Conservation (phyloP, 1,140 invertebrate species). For the Drosophila nikananu region DNA sequence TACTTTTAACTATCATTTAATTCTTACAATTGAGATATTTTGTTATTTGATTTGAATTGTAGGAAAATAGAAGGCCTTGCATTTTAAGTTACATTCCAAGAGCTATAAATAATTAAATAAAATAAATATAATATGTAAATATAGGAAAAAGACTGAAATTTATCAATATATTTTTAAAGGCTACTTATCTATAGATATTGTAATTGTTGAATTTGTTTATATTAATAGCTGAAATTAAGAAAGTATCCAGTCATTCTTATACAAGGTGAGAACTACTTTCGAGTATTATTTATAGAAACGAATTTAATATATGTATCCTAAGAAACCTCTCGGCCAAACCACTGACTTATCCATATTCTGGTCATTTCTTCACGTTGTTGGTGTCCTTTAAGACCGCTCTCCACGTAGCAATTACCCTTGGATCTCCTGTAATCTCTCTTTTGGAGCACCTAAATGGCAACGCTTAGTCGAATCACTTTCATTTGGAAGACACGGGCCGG, state of each 20-base stretch:
- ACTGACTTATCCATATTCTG: not conserved
- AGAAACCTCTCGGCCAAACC: too few species aligned
- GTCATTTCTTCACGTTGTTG: not conserved
- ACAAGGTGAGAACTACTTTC: not conserved
- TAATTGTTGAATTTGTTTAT: too few species aligned
- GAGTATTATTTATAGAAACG: not conserved
- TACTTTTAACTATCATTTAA: not conserved
- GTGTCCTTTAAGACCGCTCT: slow-evolving; percentile 10
- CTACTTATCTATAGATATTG: too few species aligned
- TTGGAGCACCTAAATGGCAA: slow-evolving; percentile 37
- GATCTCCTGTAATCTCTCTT: slow-evolving; percentile 15
- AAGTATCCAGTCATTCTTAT: not conserved
- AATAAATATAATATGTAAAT: not conserved
- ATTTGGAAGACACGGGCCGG: slow-evolving; percentile 29
- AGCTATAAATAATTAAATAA: not conserved
- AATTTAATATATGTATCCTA: too few species aligned
- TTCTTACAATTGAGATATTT: not conserved
- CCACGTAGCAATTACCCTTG: not conserved
- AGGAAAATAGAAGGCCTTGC: not conserved
- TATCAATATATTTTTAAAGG: not conserved
- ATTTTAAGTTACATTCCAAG: not conserved
- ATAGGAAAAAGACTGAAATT: not conserved
- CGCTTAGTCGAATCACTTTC: slow-evolving; percentile 49
- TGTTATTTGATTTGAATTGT: not conserved
- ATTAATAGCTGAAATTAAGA: too few species aligned